Evolutionary conservation across 2,888 invertebrate species (phyloP).

Genomic region (Spodoptera exigua): DNA sequence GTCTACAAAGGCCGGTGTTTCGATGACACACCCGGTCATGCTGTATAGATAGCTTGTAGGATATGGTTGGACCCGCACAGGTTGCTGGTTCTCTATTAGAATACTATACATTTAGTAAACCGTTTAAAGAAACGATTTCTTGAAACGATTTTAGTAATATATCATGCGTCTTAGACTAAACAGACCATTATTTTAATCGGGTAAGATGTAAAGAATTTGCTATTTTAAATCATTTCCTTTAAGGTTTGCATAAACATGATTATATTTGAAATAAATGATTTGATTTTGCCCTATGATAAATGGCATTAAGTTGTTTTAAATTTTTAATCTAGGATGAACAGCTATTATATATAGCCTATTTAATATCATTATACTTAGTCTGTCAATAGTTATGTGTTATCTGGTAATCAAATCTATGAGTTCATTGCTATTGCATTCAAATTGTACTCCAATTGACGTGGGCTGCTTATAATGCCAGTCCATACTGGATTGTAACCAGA

Average conservation of each 20-base stretch:
- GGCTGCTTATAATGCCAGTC: background rate
- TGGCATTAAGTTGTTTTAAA: too few species aligned
- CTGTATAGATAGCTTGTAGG: background rate
- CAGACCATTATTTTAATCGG: background rate
- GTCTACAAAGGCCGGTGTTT: background rate
- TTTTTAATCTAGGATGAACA: too few species aligned
- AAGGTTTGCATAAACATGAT: background rate
- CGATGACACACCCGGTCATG: background rate
- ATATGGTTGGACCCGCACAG: too few species aligned
- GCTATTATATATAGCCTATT: too few species aligned
- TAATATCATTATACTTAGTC: background rate
- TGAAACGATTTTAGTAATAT: too few species aligned
- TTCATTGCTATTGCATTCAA: conserved; percentile 3
- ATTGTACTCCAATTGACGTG: background rate
- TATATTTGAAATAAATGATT: too few species aligned
- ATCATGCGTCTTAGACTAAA: too few species aligned
- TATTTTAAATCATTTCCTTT: conserved; percentile 2
- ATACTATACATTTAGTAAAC: too few species aligned
- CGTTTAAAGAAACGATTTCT: too few species aligned
- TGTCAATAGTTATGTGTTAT: conserved; percentile 1
- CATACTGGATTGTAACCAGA: background rate
- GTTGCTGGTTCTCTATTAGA: too few species aligned
- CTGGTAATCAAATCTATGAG: conserved; percentile 3
- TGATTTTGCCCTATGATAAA: too few species aligned
- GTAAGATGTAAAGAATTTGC: too few species aligned